These are phyloP conservation scores for Temnothorax rugatulus DNA, from an alignment of 2,888 invertebrate species.

Conservation along the genomic window DNA sequence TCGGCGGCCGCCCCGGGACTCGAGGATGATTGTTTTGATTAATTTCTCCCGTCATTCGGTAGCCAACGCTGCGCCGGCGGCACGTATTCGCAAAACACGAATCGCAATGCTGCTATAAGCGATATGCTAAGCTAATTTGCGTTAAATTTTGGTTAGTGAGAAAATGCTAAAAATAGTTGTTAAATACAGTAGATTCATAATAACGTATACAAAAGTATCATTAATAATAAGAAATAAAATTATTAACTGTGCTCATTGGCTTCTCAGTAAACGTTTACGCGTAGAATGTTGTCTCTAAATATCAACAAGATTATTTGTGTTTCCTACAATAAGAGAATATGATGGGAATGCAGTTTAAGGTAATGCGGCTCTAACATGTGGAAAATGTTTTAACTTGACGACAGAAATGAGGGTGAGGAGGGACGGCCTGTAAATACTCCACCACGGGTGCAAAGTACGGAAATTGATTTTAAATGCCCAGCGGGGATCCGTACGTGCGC, in stretches of 20 bases:
- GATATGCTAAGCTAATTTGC: no score
- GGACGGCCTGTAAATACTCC: conserved; percentile 3
- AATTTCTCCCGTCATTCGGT: conserved; percentile 82
- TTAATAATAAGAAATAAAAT: neutral
- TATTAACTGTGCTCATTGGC: neutral
- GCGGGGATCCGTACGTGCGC: conserved; percentile 28
- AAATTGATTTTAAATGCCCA: conserved; percentile 49
- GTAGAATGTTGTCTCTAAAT: neutral
- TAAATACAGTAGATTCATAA: neutral
- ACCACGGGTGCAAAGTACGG: conserved; percentile 30
- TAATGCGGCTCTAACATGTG: conserved; percentile 15
- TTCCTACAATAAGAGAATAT: neutral
- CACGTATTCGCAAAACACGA: conserved; percentile 71
- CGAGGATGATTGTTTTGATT: conserved; percentile 82
- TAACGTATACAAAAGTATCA: neutral
- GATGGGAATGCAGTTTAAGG: neutral
- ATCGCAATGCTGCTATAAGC: conserved; percentile 12
- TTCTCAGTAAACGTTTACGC: neutral
- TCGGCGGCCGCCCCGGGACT: conserved; percentile 76
- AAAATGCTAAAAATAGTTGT: neutral
- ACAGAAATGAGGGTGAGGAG: conserved; percentile 20
- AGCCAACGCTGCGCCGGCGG: conserved; percentile 77
- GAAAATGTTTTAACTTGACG: conserved; percentile 38
- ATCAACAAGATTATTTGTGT: conserved; percentile 1
- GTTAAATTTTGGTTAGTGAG: neutral